A percentile compares a stretch with the other conserved stretches of the same genome.
These are phyloP conservation scores for Melanophora roralis DNA, from an alignment of 2,888 invertebrate species.

Conservation along the genomic window DNA sequence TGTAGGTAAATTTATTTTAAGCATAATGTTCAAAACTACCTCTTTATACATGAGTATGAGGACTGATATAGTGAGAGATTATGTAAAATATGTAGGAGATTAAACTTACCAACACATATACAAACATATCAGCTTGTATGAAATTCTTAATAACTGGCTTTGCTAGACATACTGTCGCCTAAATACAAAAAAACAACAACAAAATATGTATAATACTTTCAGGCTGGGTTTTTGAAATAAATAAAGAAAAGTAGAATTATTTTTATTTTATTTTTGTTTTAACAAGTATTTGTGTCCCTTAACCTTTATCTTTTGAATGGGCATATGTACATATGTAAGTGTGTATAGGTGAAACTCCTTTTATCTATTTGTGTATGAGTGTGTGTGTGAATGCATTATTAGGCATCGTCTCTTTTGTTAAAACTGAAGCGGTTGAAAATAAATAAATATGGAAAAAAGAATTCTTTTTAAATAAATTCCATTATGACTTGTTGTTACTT, in stretches of 20 bases:
- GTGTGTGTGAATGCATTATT: slow-evolving; percentile 11
- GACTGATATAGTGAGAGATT: neutral
- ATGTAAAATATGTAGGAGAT: neutral
- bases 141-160: neutral
- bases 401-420: neutral
- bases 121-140: neutral
- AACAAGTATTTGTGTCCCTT: slow-evolving; percentile 32
- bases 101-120: neutral
- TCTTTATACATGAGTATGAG: neutral
- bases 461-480: slow-evolving; percentile 50
- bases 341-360: slow-evolving; percentile 2
- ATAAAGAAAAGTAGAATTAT: slow-evolving; percentile 41
- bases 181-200: neutral
- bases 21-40: neutral
- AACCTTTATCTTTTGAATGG: slow-evolving; percentile 9
- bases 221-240: slow-evolving; percentile 30
- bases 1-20: neutral
- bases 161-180: slow-evolving; percentile 49
- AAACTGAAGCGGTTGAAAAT: slow-evolving; percentile 15
- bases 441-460: slow-evolving; percentile 26
- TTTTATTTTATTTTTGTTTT: slow-evolving; percentile 1
- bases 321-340: no score
- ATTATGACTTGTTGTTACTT: slow-evolving; percentile 59
- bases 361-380: neutral
- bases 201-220: slow-evolving; percentile 7